Percentiles rank a stretch among this genome's conserved stretches.
Conservation (phyloP, 1,140 invertebrate genomes). For the Pachypsylla venusta region DNA sequence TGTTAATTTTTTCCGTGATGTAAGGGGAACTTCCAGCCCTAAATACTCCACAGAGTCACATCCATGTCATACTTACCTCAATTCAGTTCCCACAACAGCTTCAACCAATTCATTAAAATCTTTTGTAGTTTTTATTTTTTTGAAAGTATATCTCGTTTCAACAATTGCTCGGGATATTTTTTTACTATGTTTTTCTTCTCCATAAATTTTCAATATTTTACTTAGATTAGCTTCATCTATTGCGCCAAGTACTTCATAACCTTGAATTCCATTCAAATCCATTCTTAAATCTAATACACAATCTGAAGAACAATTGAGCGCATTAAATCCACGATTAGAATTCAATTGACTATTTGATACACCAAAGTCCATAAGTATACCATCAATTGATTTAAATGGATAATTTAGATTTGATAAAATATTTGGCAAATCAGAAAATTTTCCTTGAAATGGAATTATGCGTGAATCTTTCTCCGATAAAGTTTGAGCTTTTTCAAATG, state of each 20-base stretch:
- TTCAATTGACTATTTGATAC: conserved; percentile 94
- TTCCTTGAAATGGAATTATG: conserved; percentile 62
- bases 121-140: conserved; percentile 60
- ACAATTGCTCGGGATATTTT: conserved; percentile 78
- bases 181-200: conserved; percentile 74
- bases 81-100: conserved; percentile 41
- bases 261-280: conserved; percentile 67
- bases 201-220: conserved; percentile 75
- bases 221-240: conserved; percentile 61
- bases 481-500: conserved; percentile 47
- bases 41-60: no score
- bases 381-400: conserved; percentile 53
- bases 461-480: conserved; percentile 48
- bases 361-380: conserved; percentile 85
- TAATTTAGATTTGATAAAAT: conserved; percentile 45
- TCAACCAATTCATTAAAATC: conserved; percentile 69
- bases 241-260: conserved; percentile 66
- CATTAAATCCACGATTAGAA: conserved; percentile 64
- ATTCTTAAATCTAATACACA: conserved; percentile 92
- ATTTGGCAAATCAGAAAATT: conserved; percentile 68
- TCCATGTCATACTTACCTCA: no score
- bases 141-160: conserved; percentile 69
- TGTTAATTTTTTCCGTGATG: no score
- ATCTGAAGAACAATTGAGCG: conserved; percentile 63
- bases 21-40: no score